Percentiles rank a stretch among this genome's conserved stretches.
Evolutionary conservation across 2,888 invertebrate genomes (phyloP).

Genomic region (Pyrrhia umbra): DNA sequence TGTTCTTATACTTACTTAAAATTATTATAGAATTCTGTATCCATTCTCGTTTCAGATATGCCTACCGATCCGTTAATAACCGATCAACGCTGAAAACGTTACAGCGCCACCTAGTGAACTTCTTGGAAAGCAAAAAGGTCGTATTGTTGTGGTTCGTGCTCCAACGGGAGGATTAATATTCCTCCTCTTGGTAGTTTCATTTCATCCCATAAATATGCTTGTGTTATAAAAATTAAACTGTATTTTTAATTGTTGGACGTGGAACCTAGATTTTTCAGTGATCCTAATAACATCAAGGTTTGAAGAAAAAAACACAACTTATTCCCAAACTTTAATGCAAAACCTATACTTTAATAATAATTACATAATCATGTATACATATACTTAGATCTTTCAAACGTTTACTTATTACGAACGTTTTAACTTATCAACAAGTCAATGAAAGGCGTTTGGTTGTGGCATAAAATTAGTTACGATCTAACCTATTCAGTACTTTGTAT

Average conservation of each 20-base stretch:
- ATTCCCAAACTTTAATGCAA: slow-evolving; percentile 79
- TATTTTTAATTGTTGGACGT: too few species aligned
- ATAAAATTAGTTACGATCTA: slow-evolving; percentile 33
- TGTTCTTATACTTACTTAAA: too few species aligned
- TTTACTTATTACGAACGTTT: slow-evolving; percentile 54
- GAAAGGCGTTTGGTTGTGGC: slow-evolving; percentile 49
- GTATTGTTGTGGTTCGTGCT: too few species aligned
- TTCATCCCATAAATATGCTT: too few species aligned
- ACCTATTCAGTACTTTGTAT: slow-evolving; percentile 41
- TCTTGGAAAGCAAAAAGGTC: background rate
- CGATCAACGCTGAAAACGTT: background rate
- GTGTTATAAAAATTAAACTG: too few species aligned
- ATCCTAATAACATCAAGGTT: background rate
- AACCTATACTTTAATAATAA: slow-evolving; percentile 72
- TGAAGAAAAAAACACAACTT: slow-evolving; percentile 48
- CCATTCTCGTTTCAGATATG: too few species aligned
- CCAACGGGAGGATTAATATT: too few species aligned
- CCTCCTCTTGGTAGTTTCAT: too few species aligned
- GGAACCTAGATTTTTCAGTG: too few species aligned
- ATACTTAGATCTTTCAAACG: slow-evolving; percentile 49
- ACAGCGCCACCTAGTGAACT: background rate
- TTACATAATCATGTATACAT: slow-evolving; percentile 52
- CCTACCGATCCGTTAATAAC: too few species aligned
- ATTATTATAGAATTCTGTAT: too few species aligned
- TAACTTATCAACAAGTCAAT: slow-evolving; percentile 47